These are phyloP conservation scores for Morelia viridis DNA, from an alignment of 2,797 vertebrate species.

Conservation along the genomic window DNA sequence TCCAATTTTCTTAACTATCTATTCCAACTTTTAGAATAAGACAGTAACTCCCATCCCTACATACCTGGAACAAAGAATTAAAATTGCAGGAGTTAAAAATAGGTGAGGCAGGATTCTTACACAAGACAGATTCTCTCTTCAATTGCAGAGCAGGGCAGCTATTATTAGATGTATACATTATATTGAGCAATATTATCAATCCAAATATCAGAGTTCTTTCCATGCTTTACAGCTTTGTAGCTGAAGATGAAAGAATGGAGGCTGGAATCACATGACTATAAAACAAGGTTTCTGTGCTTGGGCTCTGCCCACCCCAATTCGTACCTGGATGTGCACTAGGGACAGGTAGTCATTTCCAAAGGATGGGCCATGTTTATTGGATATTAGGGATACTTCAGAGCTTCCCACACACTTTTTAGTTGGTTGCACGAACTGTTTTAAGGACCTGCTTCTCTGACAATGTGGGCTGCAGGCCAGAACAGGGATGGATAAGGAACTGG, in stretches of 20 bases:
- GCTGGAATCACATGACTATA: not conserved
- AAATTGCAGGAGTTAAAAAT: not conserved
- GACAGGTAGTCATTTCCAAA: not conserved
- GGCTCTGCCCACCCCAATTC: not conserved
- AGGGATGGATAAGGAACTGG: not conserved
- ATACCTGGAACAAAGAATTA: not conserved
- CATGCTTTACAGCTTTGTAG: not conserved
- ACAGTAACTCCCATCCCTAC: not conserved
- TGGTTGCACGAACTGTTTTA: not conserved
- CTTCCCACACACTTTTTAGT: not conserved
- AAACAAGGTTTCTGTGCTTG: not conserved
- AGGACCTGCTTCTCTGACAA: not conserved
- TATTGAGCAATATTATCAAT: not conserved
- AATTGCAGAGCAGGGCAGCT: not conserved
- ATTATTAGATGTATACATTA: not conserved
- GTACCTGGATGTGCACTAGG: not conserved
- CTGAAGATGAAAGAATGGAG: not conserved
- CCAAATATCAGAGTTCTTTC: not conserved
- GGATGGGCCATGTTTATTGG: not conserved
- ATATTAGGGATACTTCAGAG: not conserved
- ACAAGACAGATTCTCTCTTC: not conserved
- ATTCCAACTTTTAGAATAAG: not conserved
- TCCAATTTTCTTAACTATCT: not conserved
- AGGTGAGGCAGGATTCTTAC: not conserved
- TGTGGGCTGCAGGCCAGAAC: not conserved